A percentile compares a stretch with the other conserved stretches of the same genome.
These are phyloP conservation scores for Ypsolopha sequella DNA, from an alignment of 2,888 invertebrate species.

Conservation along the genomic window DNA sequence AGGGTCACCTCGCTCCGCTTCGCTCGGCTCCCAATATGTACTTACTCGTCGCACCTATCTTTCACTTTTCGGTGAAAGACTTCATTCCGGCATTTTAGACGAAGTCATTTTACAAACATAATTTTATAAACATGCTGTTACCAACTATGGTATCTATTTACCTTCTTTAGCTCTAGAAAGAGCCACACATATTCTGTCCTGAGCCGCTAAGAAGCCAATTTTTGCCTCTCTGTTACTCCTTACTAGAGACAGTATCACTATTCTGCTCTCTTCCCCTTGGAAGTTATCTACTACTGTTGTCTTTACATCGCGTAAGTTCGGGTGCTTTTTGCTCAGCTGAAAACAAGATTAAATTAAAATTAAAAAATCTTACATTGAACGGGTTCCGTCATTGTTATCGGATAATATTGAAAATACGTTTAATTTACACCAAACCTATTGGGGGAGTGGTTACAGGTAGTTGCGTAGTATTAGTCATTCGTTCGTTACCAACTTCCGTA, in stretches of 20 bases:
- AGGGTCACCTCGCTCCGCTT: too few relatives aligned
- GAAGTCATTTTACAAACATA: too few relatives aligned
- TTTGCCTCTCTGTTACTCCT: slow-evolving; percentile 76
- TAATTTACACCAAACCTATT: too few relatives aligned
- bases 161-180: slow-evolving; percentile 76
- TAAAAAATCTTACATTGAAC: background rate
- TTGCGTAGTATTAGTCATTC: too few relatives aligned
- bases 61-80: too few relatives aligned
- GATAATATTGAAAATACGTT: too few relatives aligned
- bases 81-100: too few relatives aligned
- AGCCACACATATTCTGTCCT: slow-evolving; percentile 83
- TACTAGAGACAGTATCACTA: slow-evolving; percentile 83
- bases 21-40: too few relatives aligned
- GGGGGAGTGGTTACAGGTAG: too few relatives aligned
- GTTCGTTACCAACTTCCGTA: too few relatives aligned
- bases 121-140: too few relatives aligned
- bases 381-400: background rate
- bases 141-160: slow-evolving; percentile 17
- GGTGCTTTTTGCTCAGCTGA: slow-evolving; percentile 40
- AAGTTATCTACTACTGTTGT: slow-evolving; percentile 82
- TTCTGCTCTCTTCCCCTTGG: slow-evolving; percentile 85
- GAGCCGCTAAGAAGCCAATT: slow-evolving; percentile 78
- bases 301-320: slow-evolving; percentile 57
- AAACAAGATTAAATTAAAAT: background rate
- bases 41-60: too few relatives aligned